These are phyloP conservation scores for Ennomos erosarius DNA, from an alignment of 2,888 invertebrate genomes.

Conservation along the genomic window DNA sequence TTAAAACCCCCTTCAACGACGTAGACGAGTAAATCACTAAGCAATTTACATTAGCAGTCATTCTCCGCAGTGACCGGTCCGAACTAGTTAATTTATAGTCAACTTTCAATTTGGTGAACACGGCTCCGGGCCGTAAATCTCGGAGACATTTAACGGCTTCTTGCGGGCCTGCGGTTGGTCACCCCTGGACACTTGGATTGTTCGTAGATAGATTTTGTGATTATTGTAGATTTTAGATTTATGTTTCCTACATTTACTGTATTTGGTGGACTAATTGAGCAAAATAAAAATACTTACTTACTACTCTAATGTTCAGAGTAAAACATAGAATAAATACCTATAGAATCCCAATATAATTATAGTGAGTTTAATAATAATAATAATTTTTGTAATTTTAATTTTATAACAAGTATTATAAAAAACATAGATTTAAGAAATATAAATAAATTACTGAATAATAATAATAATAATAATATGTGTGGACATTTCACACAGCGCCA, in stretches of 20 bases:
- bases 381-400: too few species aligned
- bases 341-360: too few species aligned
- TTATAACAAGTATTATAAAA: too few species aligned
- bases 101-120: conserved; percentile 82
- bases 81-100: conserved; percentile 72
- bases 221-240: conserved; percentile 1
- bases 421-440: too few species aligned
- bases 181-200: conserved; percentile 48
- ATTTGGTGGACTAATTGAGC: too few species aligned
- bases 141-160: conserved; percentile 70
- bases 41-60: conserved; percentile 44
- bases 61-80: conserved; percentile 44
- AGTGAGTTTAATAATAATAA: too few species aligned
- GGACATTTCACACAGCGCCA: too few species aligned
- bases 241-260: too few species aligned
- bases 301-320: too few species aligned
- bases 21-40: conserved; percentile 36
- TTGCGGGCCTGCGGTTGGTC: conserved; percentile 62
- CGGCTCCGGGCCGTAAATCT: conserved; percentile 73
- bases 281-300: neutral
- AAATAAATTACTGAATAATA: too few species aligned
- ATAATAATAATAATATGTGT: too few species aligned
- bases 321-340: too few species aligned
- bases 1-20: conserved; percentile 12
- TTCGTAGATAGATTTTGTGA: conserved; percentile 22